Percentiles rank a stretch among this genome's conserved stretches.
These are phyloP conservation scores for Menidia menidia DNA, from an alignment of 2,797 vertebrate species.

Conservation along the genomic window DNA sequence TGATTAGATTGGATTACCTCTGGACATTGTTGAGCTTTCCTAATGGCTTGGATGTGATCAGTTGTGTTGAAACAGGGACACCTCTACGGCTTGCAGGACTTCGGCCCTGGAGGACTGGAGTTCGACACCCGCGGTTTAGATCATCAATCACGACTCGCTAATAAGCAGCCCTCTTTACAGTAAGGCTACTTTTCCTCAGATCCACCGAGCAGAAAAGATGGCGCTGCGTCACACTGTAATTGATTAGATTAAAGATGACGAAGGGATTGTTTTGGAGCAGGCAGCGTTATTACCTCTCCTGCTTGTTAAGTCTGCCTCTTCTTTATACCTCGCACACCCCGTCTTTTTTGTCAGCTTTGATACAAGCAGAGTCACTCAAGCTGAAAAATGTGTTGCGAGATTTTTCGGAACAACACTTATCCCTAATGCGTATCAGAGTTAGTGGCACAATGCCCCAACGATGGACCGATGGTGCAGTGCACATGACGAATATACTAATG, in stretches of 20 bases:
- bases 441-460: conserved; percentile 56
- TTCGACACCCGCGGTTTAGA: conserved; percentile 15
- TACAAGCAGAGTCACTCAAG: conserved; percentile 71
- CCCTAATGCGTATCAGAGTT: conserved; percentile 59
- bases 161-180: conserved; percentile 38
- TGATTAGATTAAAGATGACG: conserved; percentile 51
- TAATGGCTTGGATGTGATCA: too few relatives aligned
- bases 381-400: conserved; percentile 76
- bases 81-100: too few relatives aligned
- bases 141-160: conserved; percentile 40
- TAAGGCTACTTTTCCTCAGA: conserved; percentile 32
- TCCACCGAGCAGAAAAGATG: conserved; percentile 37
- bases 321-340: conserved; percentile 46
- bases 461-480: conserved; percentile 45
- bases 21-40: too few relatives aligned
- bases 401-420: conserved; percentile 71
- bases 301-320: conserved; percentile 52
- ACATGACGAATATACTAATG: conserved; percentile 66
- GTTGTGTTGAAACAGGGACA: too few relatives aligned
- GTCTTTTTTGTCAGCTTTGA: conserved; percentile 72
- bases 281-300: conserved; percentile 52
- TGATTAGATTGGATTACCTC: too few relatives aligned
- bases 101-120: too few relatives aligned
- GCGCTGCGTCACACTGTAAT: conserved; percentile 33
- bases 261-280: conserved; percentile 51